Evolutionary conservation across 2,113 vertebrate species (phyloP), one percentile per base, ranked within the genome.

Genomic region (Barbus barbus): DNA sequence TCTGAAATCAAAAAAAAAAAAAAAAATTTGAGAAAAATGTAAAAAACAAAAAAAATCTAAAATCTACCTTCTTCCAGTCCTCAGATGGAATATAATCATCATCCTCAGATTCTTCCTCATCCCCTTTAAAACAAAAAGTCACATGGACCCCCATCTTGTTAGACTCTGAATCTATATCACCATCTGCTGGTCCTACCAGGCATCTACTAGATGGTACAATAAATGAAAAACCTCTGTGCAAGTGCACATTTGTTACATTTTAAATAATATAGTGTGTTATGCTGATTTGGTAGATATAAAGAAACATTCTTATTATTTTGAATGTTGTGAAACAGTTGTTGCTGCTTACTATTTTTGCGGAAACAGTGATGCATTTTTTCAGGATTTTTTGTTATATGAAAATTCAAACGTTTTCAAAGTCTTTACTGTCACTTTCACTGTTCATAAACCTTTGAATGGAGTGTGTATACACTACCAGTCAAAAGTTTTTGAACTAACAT

Each of bases 51-150:
- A n/a, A n/a, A n/a, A n/a, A 2, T 33, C 26, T 73, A 46, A 14
- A 67, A 0, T 28, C 18, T 61, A 98, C 98, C 95, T 99, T 99
- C 93, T 99, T 99, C 98, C 98, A 99, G 85, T 99, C 98, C 91
- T 99, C 98, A 85, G 97, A 97, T 56, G 98, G 98, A 93, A 99
- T 94, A 89, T 99, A 99, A 93, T 99, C 98, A 93, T 99, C 98
- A 91, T 99, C 98, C 91, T 99, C 98, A 92, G 98, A 97, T 91
- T 99, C 98, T 0, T 97, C 99, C 90, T 98, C 98, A 81, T 97
- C 96, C 58, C 98, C 97, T 88, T 16, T 26, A 3, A 80, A 83
- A 58, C 3, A 69, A 18, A 60, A 28, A 71, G 67, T 96, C 96
- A 87, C 95, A 96, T 12, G 18, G 9, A 58, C 22, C 53, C 22